phyloP scores from a whole-genome alignment of 1,140 invertebrate genomes.

The Zaprionus africanus region DNA sequence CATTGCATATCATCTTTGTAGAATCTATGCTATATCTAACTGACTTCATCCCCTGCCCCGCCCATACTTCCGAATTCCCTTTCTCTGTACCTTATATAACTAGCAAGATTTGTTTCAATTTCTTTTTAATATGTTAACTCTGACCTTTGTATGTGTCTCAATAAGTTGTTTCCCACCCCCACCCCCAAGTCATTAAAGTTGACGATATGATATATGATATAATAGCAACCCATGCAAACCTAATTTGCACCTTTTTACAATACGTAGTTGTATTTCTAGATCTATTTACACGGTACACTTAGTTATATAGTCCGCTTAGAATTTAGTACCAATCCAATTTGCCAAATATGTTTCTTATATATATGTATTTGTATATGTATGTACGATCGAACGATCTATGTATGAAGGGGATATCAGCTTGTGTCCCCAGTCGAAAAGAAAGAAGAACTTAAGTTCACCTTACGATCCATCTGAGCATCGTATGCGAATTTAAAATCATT shows the following conservation, averaged over 20 bases:
- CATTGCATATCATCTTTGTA: conserved; percentile 59
- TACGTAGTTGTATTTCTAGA: conserved; percentile 23
- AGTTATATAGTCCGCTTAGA: conserved; percentile 53
- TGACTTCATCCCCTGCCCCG: background rate
- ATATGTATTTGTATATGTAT: conserved; percentile 40
- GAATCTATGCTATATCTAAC: conserved; percentile 6
- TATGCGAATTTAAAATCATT: conserved; percentile 58
- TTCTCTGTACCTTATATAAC: background rate
- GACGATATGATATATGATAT: background rate
- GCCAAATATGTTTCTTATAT: conserved; percentile 76
- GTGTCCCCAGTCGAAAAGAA: conserved; percentile 7
- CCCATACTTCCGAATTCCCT: conserved; percentile 4
- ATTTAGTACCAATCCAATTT: conserved; percentile 69
- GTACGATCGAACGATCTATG: conserved; percentile 12
- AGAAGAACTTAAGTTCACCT: conserved; percentile 4
- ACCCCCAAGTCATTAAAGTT: background rate
- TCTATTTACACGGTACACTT: conserved; percentile 39
- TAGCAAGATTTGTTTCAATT: conserved; percentile 41
- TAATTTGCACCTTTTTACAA: conserved; percentile 5
- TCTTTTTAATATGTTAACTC: conserved; percentile 56
- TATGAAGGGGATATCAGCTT: conserved; percentile 9
- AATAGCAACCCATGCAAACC: background rate
- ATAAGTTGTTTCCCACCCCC: background rate
- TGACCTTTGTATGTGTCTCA: conserved; percentile 20
- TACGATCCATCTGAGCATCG: conserved; percentile 27